Evolutionary conservation across 2,797 vertebrate species (phyloP).

Genomic region (Tenualosa thibaudeaui): DNA sequence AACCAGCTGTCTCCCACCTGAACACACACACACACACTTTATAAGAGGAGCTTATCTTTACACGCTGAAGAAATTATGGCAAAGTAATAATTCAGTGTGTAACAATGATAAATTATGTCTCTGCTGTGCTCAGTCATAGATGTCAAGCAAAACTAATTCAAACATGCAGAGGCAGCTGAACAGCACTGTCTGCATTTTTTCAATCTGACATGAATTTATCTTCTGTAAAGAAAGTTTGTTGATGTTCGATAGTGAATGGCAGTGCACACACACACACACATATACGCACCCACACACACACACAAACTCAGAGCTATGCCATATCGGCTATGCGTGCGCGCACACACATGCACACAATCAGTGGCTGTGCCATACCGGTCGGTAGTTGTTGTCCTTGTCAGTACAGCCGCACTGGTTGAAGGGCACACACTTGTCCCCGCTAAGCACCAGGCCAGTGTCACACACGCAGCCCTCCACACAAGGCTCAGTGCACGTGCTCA

Average conservation of each 20-base stretch:
- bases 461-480: slow-evolving; percentile 88
- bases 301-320: neutral
- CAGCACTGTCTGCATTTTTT: neutral
- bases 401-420: slow-evolving; percentile 80
- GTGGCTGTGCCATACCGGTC: slow-evolving; percentile 68
- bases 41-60: neutral
- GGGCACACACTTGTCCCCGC: slow-evolving; percentile 82
- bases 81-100: no score
- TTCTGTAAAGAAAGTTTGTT: neutral
- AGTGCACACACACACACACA: slow-evolving; percentile 13
- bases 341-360: neutral
- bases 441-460: slow-evolving; percentile 78
- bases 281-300: slow-evolving; percentile 23
- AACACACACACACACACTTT: slow-evolving; percentile 34
- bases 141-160: neutral
- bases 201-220: neutral
- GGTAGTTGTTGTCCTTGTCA: slow-evolving; percentile 73
- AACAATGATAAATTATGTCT: no score
- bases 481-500: slow-evolving; percentile 66
- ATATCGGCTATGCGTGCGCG: neutral
- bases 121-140: no score
- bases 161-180: neutral
- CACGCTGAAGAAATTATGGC: neutral
- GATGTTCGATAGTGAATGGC: neutral
- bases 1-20: slow-evolving; percentile 86